These are phyloP conservation scores for Sarcoramphus papa DNA, from an alignment of 2,797 vertebrate genomes.

Conservation along the genomic window DNA sequence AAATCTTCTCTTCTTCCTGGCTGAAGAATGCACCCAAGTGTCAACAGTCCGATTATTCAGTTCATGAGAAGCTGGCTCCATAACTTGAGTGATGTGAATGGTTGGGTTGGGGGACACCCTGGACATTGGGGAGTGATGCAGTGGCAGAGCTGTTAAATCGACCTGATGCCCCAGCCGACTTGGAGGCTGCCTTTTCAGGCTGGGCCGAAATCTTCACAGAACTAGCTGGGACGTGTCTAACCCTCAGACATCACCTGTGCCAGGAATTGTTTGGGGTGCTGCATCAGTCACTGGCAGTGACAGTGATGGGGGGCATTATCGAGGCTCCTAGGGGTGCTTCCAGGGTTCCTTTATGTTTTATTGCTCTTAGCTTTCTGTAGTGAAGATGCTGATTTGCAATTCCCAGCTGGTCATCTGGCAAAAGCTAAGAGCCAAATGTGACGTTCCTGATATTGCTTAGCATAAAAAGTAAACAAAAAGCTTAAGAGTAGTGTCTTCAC, in stretches of 20 bases:
- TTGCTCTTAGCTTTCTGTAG: not conserved
- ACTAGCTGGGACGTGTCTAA: not conserved
- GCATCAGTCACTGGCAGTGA: not conserved
- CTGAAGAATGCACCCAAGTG: not conserved
- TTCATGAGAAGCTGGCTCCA: accelerated
- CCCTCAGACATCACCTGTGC: not conserved
- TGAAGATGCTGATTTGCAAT: not conserved
- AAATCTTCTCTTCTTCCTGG: not conserved
- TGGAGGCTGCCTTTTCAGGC: not conserved
- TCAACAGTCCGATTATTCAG: accelerated
- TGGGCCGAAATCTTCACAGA: not conserved
- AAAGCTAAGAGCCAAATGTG: not conserved
- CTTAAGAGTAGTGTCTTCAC: not conserved
- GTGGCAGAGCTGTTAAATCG: accelerated
- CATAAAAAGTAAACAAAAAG: not conserved
- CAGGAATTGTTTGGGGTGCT: not conserved
- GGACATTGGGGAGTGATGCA: accelerated
- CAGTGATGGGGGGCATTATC: not conserved
- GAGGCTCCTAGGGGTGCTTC: not conserved
- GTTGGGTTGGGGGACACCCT: not conserved
- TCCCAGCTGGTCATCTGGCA: not conserved
- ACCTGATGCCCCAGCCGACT: too few relatives aligned
- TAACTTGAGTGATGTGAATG: not conserved
- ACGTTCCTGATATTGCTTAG: not conserved
- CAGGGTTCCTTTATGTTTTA: not conserved